Percentiles rank a stretch among this genome's conserved stretches.
Conservation (phyloP, 2,888 invertebrate species). For the Stratiomys singularior region DNA sequence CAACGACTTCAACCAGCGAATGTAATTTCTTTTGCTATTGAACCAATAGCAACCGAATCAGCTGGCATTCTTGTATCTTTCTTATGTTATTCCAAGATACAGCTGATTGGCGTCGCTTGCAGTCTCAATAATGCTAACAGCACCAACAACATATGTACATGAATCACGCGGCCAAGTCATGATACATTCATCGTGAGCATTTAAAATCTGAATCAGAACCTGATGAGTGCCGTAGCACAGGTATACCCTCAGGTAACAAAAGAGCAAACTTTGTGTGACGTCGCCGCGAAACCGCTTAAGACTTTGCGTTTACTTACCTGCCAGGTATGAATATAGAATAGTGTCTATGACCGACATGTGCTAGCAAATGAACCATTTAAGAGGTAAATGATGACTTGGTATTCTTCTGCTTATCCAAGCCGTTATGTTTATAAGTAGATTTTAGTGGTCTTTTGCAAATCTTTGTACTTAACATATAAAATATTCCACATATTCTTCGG, state of each 20-base stretch:
- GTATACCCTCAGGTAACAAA: slow-evolving; percentile 9
- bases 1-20: too few relatives aligned
- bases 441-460: too few relatives aligned
- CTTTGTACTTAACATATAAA: too few relatives aligned
- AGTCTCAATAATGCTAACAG: neutral
- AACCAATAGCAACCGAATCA: slow-evolving; percentile 4
- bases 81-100: neutral
- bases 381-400: too few relatives aligned
- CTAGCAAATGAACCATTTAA: too few relatives aligned
- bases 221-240: neutral
- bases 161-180: slow-evolving; percentile 21
- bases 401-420: too few relatives aligned
- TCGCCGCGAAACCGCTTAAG: neutral
- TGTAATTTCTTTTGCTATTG: neutral
- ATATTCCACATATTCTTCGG: too few relatives aligned
- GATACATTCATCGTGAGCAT: neutral
- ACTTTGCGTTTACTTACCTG: neutral
- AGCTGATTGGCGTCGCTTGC: slow-evolving; percentile 32
- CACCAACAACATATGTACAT: neutral
- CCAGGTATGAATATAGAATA: neutral
- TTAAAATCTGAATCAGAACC: neutral
- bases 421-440: too few relatives aligned
- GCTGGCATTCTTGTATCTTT: slow-evolving; percentile 24
- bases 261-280: neutral
- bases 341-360: neutral